Base-by-base conservation (phyloP, 2,113 vertebrate genomes). In the Apeltes quadracus region DNA sequence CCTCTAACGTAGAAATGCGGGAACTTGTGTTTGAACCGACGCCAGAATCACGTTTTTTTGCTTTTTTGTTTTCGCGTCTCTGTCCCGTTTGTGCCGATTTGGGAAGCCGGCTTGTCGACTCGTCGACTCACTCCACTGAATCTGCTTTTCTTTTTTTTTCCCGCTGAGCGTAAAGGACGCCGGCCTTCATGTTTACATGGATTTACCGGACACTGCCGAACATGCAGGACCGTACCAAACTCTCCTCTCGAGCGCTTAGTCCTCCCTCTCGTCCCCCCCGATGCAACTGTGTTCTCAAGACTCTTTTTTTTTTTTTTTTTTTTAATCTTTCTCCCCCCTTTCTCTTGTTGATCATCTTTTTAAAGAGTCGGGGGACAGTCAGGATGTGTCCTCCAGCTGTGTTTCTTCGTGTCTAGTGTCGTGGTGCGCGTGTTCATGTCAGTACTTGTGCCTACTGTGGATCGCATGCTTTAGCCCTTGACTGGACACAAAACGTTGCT, bases 381-480 rank as follows among this genome's bases (percentile, higher is more conserved):
- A 83, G 91, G 88, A 79, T 77, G 86, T 78, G 85, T 89, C 91
- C 90, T 92, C 89, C 76, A 81, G 88, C 88, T 84, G 84, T 90
- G 89, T 92, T 93, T 90, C 89, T 92, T 88, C 87, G 85, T 87
- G 90, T 94, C 90, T 93, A 83, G 90, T 93, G 90, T 92, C 61
- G 90, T 94, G 89, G 91, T 94, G 90, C 89, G 92, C 72, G 92
- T 93, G 91, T 93, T 93, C 90, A 92, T 93, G 93, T 94, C 92
- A 89, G 93, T 94, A 90, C 84, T 93, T 90, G 93, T 94, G 90
- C 92, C 92, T 93, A 92, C 89, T 93, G 93, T 94, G 93, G 90
- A 94, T 93, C 91, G 93, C 93, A 94, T 94, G 93, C 93, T 94
- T 93, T 93, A 93, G 92, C 91, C 92, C 91, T 92, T 91, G 90